Percentiles rank a stretch among this genome's conserved stretches.
These are phyloP conservation scores for Bettongia penicillata DNA, from an alignment of 2,113 vertebrate species.

Conservation along the genomic window DNA sequence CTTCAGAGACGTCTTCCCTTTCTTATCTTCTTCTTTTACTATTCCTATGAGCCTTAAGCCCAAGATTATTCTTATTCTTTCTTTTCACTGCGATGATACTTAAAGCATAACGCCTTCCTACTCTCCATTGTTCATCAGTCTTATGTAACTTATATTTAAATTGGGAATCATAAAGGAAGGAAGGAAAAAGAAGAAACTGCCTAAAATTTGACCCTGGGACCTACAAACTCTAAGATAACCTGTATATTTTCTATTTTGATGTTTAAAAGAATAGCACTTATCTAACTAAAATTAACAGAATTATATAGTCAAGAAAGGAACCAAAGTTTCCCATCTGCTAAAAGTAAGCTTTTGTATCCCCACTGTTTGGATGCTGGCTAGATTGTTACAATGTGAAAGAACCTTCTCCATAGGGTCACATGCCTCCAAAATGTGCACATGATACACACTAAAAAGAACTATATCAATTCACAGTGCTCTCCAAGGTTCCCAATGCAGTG, in stretches of 20 bases:
- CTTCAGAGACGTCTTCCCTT: neutral
- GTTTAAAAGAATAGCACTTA: slow-evolving; percentile 8
- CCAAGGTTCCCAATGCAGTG: accelerated
- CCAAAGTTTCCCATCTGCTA: neutral
- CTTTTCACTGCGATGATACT: neutral
- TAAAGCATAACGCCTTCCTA: neutral
- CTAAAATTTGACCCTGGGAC: slow-evolving; percentile 11
- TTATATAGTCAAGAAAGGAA: neutral
- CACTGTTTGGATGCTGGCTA: neutral
- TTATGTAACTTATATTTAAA: neutral
- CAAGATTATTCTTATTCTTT: neutral
- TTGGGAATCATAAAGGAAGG: neutral
- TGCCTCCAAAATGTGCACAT: neutral
- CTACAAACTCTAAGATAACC: neutral
- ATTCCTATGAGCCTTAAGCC: neutral
- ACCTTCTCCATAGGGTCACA: neutral
- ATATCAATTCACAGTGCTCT: neutral
- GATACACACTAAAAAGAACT: accelerated
- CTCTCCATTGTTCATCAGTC: neutral
- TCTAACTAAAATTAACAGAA: slow-evolving; percentile 14
- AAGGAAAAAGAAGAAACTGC: neutral
- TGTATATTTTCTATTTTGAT: neutral
- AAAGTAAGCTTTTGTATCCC: neutral
- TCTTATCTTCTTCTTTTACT: neutral
- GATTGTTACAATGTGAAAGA: neutral